Evolutionary conservation across 2,113 vertebrate genomes (phyloP).

Genomic region (Hydropotes inermis): DNA sequence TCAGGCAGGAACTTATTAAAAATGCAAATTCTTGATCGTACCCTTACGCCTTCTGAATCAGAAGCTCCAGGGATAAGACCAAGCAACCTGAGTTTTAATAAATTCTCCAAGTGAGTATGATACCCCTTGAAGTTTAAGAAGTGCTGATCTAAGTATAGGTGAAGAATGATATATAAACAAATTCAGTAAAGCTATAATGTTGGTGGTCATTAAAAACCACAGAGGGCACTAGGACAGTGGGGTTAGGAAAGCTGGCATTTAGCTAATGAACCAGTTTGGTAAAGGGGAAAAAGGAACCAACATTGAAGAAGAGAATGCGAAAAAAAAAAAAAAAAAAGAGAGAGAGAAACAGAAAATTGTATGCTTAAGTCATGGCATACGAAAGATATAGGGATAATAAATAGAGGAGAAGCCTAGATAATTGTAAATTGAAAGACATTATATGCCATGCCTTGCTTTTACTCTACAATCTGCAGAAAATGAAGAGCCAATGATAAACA

Average conservation of each 20-base stretch:
- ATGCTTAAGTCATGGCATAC: background rate
- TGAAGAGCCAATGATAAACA: background rate
- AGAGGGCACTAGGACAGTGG: background rate
- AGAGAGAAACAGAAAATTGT: background rate
- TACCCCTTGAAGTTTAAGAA: background rate
- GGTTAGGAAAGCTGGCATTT: background rate
- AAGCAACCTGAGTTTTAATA: background rate
- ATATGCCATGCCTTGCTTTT: background rate
- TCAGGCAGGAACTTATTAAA: background rate
- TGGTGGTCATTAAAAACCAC: background rate
- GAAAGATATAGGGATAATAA: background rate
- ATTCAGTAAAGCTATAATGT: background rate
- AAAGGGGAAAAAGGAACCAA: background rate
- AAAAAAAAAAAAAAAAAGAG: background rate
- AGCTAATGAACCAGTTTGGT: background rate
- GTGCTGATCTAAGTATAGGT: background rate
- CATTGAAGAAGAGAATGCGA: background rate
- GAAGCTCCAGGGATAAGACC: background rate
- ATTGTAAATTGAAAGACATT: background rate
- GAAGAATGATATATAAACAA: background rate
- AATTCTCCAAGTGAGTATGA: background rate
- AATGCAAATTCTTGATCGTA: background rate
- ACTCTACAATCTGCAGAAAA: background rate
- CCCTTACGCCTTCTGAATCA: background rate
- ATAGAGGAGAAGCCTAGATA: background rate